Evolutionary conservation across 2,888 invertebrate genomes (phyloP), one percentile per base, ranked within the genome.

Genomic region (Acronicta aceris): DNA sequence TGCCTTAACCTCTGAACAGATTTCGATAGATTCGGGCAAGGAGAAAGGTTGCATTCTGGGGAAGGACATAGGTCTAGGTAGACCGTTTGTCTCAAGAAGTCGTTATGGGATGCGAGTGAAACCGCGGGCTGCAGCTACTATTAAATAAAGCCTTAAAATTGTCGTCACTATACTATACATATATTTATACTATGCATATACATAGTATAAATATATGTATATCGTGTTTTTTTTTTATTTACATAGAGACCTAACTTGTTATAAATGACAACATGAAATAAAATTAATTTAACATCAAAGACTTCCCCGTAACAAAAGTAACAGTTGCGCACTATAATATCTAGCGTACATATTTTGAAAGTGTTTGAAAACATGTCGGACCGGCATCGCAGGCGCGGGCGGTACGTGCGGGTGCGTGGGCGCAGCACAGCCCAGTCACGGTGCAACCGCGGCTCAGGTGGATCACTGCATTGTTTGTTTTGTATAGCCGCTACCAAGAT

Each of bases 351-450:
- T 59, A 71, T 65, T 68, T 63, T 70, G 74, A 76, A 81, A 76
- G 78, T 80, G 79, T 79, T 81, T 74, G 69, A 66, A 80, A 88
- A 87, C 89, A 73, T 78, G 86, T 88, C 86, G 59, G 71, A 73
- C 79, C 73, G 81, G 82, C 82, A 79, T 69, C 56, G 70, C 60
- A 65, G 59, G 71, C 71, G 69, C 72, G 69, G 63, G 66, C 65
- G 73, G 65, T 72, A 67, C 54, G 57, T 56, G 59, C 40, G 57
- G 69, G 67, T 79, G 84, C 84, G 87, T 87, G 81, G 86, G 87
- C 81, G 85, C 72, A 71, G 64, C 65, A 62, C 65, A 48, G 78
- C 57, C 62, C 59, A 71, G 78, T 78, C 78, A 78, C 71, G 71
- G 64, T 40, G 57, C 53, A 66, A 65, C 62, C 63, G 64, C 65